Evolutionary conservation across 2,888 invertebrate species (phyloP).

Genomic region (Pollenia angustigena): DNA sequence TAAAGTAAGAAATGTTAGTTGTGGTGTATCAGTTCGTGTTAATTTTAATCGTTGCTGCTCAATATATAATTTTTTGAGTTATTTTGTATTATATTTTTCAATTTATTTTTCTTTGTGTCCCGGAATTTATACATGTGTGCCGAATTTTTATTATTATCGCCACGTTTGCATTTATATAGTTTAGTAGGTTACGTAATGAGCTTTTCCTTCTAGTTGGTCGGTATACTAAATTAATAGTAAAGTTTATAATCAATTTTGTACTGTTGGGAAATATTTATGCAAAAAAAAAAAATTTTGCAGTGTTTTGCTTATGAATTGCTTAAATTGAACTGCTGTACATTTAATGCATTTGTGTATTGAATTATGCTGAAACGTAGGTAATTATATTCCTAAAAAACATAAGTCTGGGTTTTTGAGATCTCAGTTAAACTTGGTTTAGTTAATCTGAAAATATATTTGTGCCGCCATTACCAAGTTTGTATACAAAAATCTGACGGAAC

Average conservation of each 20-base stretch:
- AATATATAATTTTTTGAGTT: slow-evolving; percentile 25
- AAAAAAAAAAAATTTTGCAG: not conserved
- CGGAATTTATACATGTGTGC: slow-evolving; percentile 34
- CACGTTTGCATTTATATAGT: slow-evolving; percentile 64
- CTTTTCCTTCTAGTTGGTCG: not conserved
- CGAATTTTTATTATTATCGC: slow-evolving; percentile 12
- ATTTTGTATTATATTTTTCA: slow-evolving; percentile 18
- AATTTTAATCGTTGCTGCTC: slow-evolving; percentile 33
- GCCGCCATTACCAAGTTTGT: no score
- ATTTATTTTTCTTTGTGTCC: slow-evolving; percentile 15
- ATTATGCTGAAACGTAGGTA: no score
- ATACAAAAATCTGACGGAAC: no score
- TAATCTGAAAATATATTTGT: no score
- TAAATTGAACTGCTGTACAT: no score
- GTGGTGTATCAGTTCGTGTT: slow-evolving; percentile 46
- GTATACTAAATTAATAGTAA: not conserved
- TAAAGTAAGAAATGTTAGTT: slow-evolving; percentile 34
- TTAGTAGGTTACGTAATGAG: slow-evolving; percentile 66
- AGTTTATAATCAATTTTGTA: slow-evolving; percentile 17
- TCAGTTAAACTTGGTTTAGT: no score
- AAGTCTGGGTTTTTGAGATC: no score
- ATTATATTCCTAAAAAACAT: no score
- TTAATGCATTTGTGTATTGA: no score
- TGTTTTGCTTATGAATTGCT: slow-evolving; percentile 21
- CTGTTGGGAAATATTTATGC: slow-evolving; percentile 13